These are phyloP conservation scores for Gastrophryne carolinensis DNA, from an alignment of 2,797 vertebrate genomes.

Conservation along the genomic window DNA sequence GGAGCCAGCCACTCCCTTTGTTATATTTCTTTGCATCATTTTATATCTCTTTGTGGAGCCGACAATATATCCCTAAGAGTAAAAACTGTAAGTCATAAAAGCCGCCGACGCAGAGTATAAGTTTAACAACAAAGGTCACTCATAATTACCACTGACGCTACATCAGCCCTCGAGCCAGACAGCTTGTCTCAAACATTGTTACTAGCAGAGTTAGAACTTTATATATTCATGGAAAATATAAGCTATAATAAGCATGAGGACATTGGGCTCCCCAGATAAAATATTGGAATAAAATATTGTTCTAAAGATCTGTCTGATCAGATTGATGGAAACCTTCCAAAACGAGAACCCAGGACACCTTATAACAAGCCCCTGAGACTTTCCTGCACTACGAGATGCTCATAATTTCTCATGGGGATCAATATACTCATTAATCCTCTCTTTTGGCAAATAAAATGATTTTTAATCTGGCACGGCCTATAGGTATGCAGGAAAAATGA, in stretches of 20 bases:
- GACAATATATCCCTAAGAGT: background rate
- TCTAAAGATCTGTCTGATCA: background rate
- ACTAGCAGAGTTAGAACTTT: background rate
- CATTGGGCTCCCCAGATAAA: background rate
- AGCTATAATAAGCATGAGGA: background rate
- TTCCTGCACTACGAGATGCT: background rate
- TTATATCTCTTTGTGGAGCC: background rate
- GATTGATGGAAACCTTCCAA: background rate
- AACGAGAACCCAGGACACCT: background rate
- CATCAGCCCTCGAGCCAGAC: background rate
- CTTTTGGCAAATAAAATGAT: background rate
- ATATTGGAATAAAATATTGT: background rate
- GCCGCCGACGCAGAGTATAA: background rate
- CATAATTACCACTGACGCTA: background rate
- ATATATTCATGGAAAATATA: background rate
- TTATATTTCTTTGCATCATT: too few species aligned
- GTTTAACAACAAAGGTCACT: background rate
- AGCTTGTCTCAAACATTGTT: background rate
- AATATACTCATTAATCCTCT: background rate
- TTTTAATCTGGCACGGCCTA: conserved; percentile 8
- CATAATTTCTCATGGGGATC: conserved; percentile 19
- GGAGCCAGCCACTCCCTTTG: too few species aligned
- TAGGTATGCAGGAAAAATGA: background rate
- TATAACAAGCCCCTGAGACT: background rate
- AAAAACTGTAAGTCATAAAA: background rate